A percentile compares a stretch with the other conserved stretches of the same genome.
Evolutionary conservation across 2,797 vertebrate genomes (phyloP).

Genomic region (Emydoidea blandingii): DNA sequence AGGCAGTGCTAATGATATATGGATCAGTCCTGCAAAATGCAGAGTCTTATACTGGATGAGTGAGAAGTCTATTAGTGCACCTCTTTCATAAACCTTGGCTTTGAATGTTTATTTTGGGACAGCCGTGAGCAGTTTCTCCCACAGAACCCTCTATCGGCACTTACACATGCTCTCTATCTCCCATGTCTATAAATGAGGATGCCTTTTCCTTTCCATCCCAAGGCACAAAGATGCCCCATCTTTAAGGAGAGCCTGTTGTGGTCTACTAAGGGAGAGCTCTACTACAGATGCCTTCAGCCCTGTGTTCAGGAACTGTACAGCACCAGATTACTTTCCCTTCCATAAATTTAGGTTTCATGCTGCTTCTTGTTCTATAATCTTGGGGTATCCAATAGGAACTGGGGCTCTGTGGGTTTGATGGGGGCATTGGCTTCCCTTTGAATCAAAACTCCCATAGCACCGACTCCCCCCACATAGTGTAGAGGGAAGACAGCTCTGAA

Average conservation of each 20-base stretch:
- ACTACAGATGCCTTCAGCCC: neutral
- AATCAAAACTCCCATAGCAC: fast-evolving
- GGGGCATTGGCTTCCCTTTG: neutral
- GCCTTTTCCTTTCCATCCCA: neutral
- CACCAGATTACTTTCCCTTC: neutral
- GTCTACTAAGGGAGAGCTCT: neutral
- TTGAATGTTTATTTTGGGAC: neutral
- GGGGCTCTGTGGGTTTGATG: neutral
- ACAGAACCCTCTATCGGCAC: neutral
- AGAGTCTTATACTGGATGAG: neutral
- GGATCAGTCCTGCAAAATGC: neutral
- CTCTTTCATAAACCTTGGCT: neutral
- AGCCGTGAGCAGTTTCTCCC: neutral
- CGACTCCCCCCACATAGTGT: fast-evolving
- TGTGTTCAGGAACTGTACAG: neutral
- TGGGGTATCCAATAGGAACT: neutral
- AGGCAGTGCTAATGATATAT: neutral
- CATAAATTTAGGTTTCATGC: neutral
- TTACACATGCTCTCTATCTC: neutral
- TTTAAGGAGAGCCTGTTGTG: neutral
- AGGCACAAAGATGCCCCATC: neutral
- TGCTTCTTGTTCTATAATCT: fast-evolving
- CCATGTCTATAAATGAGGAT: neutral
- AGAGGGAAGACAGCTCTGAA: neutral
- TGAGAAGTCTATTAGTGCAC: neutral